Conservation (phyloP, 2,113 vertebrate species). For the Dolichotis patagonum region DNA sequence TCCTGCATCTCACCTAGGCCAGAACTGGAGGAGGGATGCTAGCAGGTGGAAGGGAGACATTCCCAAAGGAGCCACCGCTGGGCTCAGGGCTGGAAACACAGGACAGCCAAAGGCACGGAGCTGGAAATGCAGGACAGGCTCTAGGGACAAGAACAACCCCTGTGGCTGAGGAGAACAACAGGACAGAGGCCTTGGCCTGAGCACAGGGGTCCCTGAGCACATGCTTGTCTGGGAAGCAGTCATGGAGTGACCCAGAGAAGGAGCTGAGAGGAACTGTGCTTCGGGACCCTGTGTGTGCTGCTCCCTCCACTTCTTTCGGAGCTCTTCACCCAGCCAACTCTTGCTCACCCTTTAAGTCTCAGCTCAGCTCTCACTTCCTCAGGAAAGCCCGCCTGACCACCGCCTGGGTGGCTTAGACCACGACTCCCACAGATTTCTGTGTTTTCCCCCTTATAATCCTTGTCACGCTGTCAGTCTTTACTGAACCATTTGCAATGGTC, state of each 20-base stretch:
- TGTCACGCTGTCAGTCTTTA: neutral
- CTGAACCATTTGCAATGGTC: neutral
- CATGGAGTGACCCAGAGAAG: neutral
- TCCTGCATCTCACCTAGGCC: neutral
- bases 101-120: neutral
- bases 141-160: neutral
- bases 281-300: accelerated
- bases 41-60: neutral
- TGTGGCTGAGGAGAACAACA: neutral
- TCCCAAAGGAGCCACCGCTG: neutral
- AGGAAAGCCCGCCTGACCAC: neutral
- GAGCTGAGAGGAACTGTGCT: neutral
- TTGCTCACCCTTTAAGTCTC: neutral
- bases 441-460: neutral
- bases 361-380: neutral
- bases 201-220: neutral
- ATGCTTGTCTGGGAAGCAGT: neutral
- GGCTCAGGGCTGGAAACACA: neutral
- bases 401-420: neutral
- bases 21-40: neutral
- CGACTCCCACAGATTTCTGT: neutral
- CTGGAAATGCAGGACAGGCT: neutral
- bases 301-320: neutral
- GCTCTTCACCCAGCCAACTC: neutral
- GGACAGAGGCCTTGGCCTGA: neutral